Percentiles rank a stretch among this genome's conserved stretches.
These are phyloP conservation scores for Sebastiscus tertius DNA, from an alignment of 2,797 vertebrate species.

Conservation along the genomic window DNA sequence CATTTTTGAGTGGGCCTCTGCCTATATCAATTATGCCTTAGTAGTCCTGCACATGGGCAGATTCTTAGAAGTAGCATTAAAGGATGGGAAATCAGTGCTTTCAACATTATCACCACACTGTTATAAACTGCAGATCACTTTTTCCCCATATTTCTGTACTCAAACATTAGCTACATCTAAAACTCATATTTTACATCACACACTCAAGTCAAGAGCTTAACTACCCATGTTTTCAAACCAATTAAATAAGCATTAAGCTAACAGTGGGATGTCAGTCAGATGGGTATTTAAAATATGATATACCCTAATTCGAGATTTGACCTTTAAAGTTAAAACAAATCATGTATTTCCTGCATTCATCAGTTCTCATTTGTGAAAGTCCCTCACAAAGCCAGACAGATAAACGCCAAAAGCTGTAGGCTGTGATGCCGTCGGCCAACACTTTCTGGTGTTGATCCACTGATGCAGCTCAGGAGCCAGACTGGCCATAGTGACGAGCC, in stretches of 20 bases:
- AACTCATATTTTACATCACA: conserved; percentile 19
- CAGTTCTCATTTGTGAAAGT: conserved; percentile 10
- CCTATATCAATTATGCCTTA: conserved; percentile 55
- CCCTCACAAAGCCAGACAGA: conserved; percentile 2
- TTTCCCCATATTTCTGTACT: neutral
- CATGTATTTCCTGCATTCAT: neutral
- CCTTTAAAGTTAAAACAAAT: neutral
- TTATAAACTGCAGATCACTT: neutral
- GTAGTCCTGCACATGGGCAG: conserved; percentile 6
- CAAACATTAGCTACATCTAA: conserved; percentile 9
- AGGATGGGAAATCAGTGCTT: conserved; percentile 3
- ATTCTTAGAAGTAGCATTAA: conserved; percentile 23
- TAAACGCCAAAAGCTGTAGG: neutral
- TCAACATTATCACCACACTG: neutral
- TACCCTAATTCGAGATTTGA: conserved; percentile 6
- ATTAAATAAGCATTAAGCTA: conserved; percentile 16
- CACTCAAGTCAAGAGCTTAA: conserved; percentile 6
- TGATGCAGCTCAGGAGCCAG: conserved; percentile 1
- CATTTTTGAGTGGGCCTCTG: conserved; percentile 44
- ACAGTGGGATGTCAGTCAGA: neutral
- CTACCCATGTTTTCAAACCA: conserved; percentile 15
- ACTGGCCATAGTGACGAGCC: neutral
- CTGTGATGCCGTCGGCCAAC: conserved; percentile 23
- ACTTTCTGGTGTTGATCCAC: conserved; percentile 22
- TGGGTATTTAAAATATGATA: neutral